Base-by-base conservation (phyloP, 2,888 invertebrate species). In the Orchestes rusci region DNA sequence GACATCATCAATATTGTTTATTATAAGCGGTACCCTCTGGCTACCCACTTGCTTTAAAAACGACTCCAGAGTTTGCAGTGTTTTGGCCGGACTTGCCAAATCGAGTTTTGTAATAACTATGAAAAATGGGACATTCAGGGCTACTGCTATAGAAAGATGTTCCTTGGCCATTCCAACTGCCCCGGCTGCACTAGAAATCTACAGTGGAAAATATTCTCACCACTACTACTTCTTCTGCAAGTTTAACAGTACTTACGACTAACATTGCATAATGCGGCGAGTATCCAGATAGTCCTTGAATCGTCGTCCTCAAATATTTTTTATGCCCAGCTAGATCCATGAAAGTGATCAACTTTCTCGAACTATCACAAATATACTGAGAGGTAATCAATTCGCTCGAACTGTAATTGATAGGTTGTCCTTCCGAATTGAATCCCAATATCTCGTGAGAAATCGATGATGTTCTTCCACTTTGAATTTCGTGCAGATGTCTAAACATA, bases 371-470 rank as follows among this genome's bases (percentile, higher is more conserved):
- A 43, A 97, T 95, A 55, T 96, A 87, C 63, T 94, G 93, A 0
- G 92, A 85, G 0, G 90, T 91, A 71, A 89, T 85, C 65, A 91
- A 78, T 60, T 91, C 89, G 29, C 86, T 87, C 56, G 84, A 87
- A 10, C 86, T 87, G 61, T 88, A 88, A 71, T 93, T 94, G 8
- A 94, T 82, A 2, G 90, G 82, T 61, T 88, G 80, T 51, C 74
- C 82, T 73, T 81, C 74, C 2, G 80, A 78, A 68, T 94, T 91
- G 66, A 99, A 99, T 5, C 97, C 99, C 4, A 99, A 77, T 54
- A 97, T 92, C 72, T 96, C 95, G 64, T 94, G 93, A 53, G 92
- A 92, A 59, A 96, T 88, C 3, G 93, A 94, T 0, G 93, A 94
- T 0, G 96, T 97, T 51, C 94, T 75, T 0, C 96, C 96, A 12